Conservation (phyloP, 2,113 vertebrate species). For the Hystrix cristata region DNA sequence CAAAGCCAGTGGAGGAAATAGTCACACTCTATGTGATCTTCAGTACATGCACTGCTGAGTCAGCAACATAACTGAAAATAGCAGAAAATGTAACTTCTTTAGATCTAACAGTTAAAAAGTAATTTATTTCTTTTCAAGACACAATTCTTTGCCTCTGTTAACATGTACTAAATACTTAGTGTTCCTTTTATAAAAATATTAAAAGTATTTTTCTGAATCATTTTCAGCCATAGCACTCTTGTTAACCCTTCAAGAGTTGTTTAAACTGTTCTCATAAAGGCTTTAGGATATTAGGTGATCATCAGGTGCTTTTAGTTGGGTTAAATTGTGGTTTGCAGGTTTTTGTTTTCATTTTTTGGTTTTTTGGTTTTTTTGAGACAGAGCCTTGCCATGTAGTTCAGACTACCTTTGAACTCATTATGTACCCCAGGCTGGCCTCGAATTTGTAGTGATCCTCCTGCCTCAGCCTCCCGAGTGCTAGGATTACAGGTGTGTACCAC, state of each 20-base stretch:
- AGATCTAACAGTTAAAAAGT: constrained; percentile 43
- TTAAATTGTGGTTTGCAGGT: constrained; percentile 10
- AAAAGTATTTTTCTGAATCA: background rate
- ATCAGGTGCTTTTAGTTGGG: background rate
- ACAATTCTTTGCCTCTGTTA: constrained; percentile 15
- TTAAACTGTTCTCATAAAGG: constrained; percentile 34
- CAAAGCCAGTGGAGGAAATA: constrained; percentile 35
- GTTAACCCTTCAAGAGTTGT: constrained; percentile 30
- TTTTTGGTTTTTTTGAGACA: too few species aligned
- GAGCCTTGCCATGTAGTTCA: too few species aligned
- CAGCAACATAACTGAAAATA: constrained; percentile 33
- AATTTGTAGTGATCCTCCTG: too few species aligned
- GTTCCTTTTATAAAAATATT: constrained; percentile 52
- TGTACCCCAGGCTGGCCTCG: too few species aligned
- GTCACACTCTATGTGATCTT: background rate
- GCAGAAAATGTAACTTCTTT: constrained; percentile 19
- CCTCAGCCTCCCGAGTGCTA: too few species aligned
- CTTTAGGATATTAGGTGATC: constrained; percentile 42
- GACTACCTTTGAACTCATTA: too few species aligned
- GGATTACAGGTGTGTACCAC: too few species aligned
- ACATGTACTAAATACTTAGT: constrained; percentile 4
- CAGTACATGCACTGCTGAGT: background rate
- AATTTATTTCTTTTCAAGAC: constrained; percentile 21
- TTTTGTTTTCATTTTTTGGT: too few species aligned
- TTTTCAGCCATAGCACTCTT: constrained; percentile 16